Evolutionary conservation across 2,797 vertebrate species (phyloP).

Genomic region (Pristis pectinata): DNA sequence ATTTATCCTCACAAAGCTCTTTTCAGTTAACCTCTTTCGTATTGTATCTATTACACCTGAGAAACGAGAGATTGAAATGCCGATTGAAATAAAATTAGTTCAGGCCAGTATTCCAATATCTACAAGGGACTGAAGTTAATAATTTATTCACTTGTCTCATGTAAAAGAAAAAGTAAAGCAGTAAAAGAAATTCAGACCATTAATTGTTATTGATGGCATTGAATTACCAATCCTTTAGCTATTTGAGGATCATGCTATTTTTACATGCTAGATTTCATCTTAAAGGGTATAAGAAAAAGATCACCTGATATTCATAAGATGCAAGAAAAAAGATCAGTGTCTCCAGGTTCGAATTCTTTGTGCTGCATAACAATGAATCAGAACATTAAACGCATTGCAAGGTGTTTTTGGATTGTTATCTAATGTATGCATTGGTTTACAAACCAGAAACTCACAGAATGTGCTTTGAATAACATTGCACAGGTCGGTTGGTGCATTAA

Average conservation of each 20-base stretch:
- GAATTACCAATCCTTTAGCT: neutral
- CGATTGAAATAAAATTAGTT: too few species aligned
- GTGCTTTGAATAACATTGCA: neutral
- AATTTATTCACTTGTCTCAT: too few species aligned
- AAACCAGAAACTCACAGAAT: neutral
- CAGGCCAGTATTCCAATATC: too few species aligned
- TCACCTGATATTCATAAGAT: neutral
- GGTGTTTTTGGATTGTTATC: neutral
- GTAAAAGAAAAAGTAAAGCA: too few species aligned
- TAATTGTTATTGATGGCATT: neutral
- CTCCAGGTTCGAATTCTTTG: neutral
- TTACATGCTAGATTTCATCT: neutral
- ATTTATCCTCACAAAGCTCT: too few species aligned
- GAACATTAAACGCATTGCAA: neutral
- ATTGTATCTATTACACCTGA: too few species aligned
- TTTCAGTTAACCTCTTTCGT: too few species aligned
- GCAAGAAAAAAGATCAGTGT: neutral
- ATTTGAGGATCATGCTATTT: neutral
- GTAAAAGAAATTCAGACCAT: neutral
- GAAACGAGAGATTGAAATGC: too few species aligned
- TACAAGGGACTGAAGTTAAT: too few species aligned
- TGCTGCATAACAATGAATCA: neutral
- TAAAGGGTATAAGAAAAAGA: neutral
- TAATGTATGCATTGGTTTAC: neutral
- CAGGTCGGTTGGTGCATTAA: neutral